Percentiles rank a stretch among this genome's conserved stretches.
Conservation (phyloP, 2,888 invertebrate genomes). For the Dicycla oo region DNA sequence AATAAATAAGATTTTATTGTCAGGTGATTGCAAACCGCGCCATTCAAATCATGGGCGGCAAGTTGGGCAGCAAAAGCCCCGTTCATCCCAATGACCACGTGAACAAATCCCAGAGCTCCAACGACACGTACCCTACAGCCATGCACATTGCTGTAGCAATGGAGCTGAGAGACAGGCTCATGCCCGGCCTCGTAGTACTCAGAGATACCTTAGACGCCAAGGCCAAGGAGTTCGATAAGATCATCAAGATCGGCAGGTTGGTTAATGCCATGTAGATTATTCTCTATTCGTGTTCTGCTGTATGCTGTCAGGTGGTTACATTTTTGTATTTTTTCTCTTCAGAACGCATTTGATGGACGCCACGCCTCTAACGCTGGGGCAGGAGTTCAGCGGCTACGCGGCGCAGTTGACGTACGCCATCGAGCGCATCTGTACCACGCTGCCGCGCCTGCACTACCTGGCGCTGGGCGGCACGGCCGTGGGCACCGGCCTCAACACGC, state of each 20-base stretch:
- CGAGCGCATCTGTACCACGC: slow-evolving; percentile 94
- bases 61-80: slow-evolving; percentile 97
- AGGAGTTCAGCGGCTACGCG: slow-evolving; percentile 98
- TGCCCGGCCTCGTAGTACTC: slow-evolving; percentile 95
- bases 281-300: neutral
- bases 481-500: slow-evolving; percentile 99
- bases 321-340: slow-evolving; percentile 23
- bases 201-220: slow-evolving; percentile 94
- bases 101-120: slow-evolving; percentile 99
- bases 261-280: slow-evolving; percentile 10
- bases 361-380: slow-evolving; percentile 98
- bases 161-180: slow-evolving; percentile 94
- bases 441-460: slow-evolving; percentile 96
- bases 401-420: slow-evolving; percentile 96
- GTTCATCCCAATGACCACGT: slow-evolving; percentile 99
- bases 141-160: slow-evolving; percentile 99
- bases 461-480: slow-evolving; percentile 99
- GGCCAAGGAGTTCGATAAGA: slow-evolving; percentile 95
- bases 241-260: slow-evolving; percentile 98
- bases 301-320: neutral
- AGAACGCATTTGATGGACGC: slow-evolving; percentile 97
- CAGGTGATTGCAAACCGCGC: slow-evolving; percentile 97
- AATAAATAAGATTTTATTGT: neutral
- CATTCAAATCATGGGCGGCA: slow-evolving; percentile 96
- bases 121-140: slow-evolving; percentile 99